Base-by-base conservation (phyloP, 2,888 invertebrate species). In the Liodrosophila aerea region DNA sequence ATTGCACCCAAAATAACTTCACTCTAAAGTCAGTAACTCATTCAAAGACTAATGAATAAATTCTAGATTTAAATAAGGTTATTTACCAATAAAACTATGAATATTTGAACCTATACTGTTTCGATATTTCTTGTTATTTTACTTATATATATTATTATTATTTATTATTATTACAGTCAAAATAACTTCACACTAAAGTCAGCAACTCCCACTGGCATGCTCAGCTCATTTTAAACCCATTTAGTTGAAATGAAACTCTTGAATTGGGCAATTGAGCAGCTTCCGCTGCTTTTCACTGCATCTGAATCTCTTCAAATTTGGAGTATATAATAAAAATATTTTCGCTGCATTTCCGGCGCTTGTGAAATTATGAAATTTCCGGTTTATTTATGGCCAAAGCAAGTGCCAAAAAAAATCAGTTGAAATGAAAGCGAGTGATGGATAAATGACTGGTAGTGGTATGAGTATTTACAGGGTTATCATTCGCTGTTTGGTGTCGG, bases 271-370 rank as follows among this genome's bases (percentile, higher is more conserved):
- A 62, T 62, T 62, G 50, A 53, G 41, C 0, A 29, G 39, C 37
- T 62, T 64, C 62, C 59, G 58, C 13, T 51, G 4, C 1, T 12
- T 18, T 44, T 41, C 22, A 22, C 22, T 18, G n/a, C 5, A 15
- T 39, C 16, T 43, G 29, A 45, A 47, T 61, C 49, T 59, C 56
- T 59, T 49, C 51, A 39, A 29, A 56, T 51, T 11, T 41, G 18
- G 13, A 22, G 22, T 22, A 22, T 22, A 13, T n/a, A n/a, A 54
- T 47, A 18, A 56, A 52, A 51, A 63, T 64, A 57, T 22, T 37
- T 36, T 43, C 22, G 46, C 73, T 66, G 77, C 76, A 83, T 80
- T 83, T 80, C 83, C 77, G 62, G 33, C 15, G 29, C 37, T 62
- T 44, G 31, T 59, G 43, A 41, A 57, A 56, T 60, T 36, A 62